Evolutionary conservation across 2,113 vertebrate species (phyloP).

Genomic region (Hippolais icterina): DNA sequence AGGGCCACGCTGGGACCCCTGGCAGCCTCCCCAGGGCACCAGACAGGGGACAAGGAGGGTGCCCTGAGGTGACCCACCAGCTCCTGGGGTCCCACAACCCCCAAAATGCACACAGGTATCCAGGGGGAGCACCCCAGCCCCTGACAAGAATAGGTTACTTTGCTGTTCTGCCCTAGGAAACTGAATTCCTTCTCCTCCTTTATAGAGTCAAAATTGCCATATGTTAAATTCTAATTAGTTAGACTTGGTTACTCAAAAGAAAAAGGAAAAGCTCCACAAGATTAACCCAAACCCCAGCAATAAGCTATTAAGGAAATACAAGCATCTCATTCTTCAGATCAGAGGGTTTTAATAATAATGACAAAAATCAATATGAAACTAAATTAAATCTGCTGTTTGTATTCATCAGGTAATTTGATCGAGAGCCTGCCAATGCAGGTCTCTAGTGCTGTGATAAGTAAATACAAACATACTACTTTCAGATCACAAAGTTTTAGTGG

Average conservation of each 20-base stretch:
- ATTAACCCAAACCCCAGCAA: neutral
- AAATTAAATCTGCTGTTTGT: constrained; percentile 39
- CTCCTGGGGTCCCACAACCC: neutral
- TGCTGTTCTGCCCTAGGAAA: neutral
- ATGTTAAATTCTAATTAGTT: neutral
- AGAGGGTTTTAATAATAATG: constrained; percentile 33
- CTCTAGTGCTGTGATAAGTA: neutral
- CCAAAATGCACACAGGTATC: neutral
- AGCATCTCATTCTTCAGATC: constrained; percentile 15
- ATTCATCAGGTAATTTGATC: constrained; percentile 3
- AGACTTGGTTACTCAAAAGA: neutral
- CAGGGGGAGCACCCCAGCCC: neutral
- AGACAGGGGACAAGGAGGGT: neutral
- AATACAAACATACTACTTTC: constrained; percentile 28
- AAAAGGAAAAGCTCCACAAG: neutral
- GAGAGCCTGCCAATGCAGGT: neutral
- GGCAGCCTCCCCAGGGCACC: neutral
- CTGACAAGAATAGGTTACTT: neutral
- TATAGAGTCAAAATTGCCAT: neutral
- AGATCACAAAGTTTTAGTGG: constrained; percentile 27
- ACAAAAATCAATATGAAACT: constrained; percentile 46
- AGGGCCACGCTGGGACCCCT: fast-evolving
- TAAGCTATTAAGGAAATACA: neutral
- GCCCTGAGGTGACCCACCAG: neutral
- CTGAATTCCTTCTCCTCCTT: neutral